Conservation (phyloP, 1,140 invertebrate genomes). For the Aporrectodea caliginosa region DNA sequence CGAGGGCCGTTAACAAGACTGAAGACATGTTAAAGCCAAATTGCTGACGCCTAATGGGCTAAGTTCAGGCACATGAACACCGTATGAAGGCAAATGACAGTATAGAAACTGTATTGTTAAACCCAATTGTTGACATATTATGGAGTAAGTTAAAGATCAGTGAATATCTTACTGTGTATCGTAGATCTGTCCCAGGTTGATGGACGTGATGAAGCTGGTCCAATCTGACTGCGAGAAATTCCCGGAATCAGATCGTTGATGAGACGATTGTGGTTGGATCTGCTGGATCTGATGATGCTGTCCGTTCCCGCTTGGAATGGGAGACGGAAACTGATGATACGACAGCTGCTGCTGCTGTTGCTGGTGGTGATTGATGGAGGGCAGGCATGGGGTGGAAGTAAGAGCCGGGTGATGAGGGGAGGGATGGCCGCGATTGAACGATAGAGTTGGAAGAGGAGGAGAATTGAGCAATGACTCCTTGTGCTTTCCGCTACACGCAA, state of each 20-base stretch:
- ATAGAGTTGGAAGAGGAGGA: not conserved
- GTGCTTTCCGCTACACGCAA: not conserved
- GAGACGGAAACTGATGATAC: not conserved
- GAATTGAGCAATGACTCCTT: not conserved
- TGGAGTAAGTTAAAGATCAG: too few species aligned
- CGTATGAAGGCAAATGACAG: too few species aligned
- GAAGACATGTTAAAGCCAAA: too few species aligned
- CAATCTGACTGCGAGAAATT: slow-evolving; percentile 22
- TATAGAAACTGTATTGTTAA: too few species aligned
- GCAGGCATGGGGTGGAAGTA: not conserved
- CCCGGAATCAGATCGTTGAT: not conserved
- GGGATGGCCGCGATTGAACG: not conserved
- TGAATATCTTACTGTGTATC: slow-evolving; percentile 17
- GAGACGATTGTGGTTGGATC: not conserved
- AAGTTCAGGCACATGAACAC: too few species aligned
- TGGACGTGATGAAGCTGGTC: slow-evolving; percentile 17
- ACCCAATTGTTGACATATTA: too few species aligned
- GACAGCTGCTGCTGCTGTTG: not conserved
- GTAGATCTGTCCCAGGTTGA: slow-evolving; percentile 21
- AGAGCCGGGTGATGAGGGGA: not conserved
- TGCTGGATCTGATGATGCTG: not conserved
- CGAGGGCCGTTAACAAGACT: too few species aligned
- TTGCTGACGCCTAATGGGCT: too few species aligned
- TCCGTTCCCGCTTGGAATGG: not conserved
- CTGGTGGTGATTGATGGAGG: not conserved